A percentile compares a stretch with the other conserved stretches of the same genome.
Evolutionary conservation across 2,113 vertebrate species (phyloP).

Genomic region (Hoplias malabaricus): DNA sequence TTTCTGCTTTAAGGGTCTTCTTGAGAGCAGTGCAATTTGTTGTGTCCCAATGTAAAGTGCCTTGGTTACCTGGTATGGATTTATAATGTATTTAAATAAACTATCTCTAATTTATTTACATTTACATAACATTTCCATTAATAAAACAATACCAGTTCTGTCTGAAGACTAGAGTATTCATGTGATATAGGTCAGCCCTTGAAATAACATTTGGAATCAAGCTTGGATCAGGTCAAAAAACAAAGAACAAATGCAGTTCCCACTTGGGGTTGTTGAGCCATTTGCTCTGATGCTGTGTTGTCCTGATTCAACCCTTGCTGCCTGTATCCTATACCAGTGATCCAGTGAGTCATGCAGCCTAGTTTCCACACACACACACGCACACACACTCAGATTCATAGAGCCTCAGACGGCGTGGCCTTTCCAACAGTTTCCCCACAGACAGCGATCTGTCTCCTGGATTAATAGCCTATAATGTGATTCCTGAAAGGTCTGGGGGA

Average conservation of each 20-base stretch:
- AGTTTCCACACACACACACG: background rate
- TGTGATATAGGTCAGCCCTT: no score
- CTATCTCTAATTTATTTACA: no score
- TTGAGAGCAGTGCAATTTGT: no score
- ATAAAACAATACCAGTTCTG: no score
- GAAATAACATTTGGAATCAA: background rate
- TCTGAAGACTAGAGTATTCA: no score
- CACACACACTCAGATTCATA: background rate
- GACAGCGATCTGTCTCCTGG: slow-evolving; percentile 40
- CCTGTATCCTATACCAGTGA: slow-evolving; percentile 10
- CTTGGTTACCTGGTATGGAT: no score
- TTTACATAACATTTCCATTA: no score
- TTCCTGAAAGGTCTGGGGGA: slow-evolving; percentile 24
- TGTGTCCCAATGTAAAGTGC: no score
- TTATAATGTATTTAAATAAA: no score
- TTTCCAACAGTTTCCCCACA: slow-evolving; percentile 35
- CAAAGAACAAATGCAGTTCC: no score
- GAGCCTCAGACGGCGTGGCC: slow-evolving; percentile 28
- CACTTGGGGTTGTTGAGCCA: background rate
- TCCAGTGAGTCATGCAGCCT: slow-evolving; percentile 32
- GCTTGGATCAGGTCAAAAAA: no score
- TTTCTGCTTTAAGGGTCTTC: no score
- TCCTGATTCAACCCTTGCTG: slow-evolving; percentile 38
- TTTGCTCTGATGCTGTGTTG: slow-evolving; percentile 19
- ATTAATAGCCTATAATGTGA: slow-evolving; percentile 45